Evolutionary conservation across 2,888 invertebrate genomes (phyloP).

Genomic region (Smittia aterrima): DNA sequence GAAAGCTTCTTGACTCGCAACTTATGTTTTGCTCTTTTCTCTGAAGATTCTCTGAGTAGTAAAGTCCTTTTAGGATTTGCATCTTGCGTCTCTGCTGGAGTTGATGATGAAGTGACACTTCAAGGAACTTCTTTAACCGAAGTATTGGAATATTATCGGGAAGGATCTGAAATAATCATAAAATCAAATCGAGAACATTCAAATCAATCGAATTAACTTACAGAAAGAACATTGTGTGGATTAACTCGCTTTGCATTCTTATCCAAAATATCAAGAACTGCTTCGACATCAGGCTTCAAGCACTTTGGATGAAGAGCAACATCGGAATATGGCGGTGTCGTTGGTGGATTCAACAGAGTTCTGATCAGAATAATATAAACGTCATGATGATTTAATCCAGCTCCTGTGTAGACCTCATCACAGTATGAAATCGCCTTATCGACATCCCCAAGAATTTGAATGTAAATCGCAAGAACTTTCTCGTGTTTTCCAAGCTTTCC

Average conservation of each 20-base stretch:
- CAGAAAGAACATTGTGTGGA: conserved; percentile 66
- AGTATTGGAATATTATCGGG: conserved; percentile 77
- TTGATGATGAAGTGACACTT: conserved; percentile 72
- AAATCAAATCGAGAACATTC: conserved; percentile 43
- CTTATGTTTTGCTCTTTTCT: conserved; percentile 74
- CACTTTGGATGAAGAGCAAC: conserved; percentile 60
- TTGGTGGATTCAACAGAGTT: conserved; percentile 54
- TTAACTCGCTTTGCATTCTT: conserved; percentile 82
- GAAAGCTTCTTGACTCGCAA: conserved; percentile 77
- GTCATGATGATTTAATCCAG: conserved; percentile 45
- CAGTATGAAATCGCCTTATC: conserved; percentile 83
- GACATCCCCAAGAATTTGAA: conserved; percentile 81
- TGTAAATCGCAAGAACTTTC: conserved; percentile 88
- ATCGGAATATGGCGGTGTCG: conserved; percentile 50
- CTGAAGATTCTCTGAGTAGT: conserved; percentile 82
- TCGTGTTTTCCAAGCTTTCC: conserved; percentile 89
- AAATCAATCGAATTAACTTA: conserved; percentile 43
- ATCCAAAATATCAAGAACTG: conserved; percentile 76
- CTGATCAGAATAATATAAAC: conserved; percentile 50
- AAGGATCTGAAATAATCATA: conserved; percentile 70
- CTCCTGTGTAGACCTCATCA: conserved; percentile 62
- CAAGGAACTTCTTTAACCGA: conserved; percentile 74
- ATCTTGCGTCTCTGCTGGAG: conserved; percentile 70
- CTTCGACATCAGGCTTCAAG: conserved; percentile 70
- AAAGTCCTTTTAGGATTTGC: conserved; percentile 77